Percentiles rank a stretch among this genome's conserved stretches.
These are phyloP conservation scores for Mandrillus leucophaeus DNA, from an alignment of 2,113 vertebrate genomes.

Conservation along the genomic window DNA sequence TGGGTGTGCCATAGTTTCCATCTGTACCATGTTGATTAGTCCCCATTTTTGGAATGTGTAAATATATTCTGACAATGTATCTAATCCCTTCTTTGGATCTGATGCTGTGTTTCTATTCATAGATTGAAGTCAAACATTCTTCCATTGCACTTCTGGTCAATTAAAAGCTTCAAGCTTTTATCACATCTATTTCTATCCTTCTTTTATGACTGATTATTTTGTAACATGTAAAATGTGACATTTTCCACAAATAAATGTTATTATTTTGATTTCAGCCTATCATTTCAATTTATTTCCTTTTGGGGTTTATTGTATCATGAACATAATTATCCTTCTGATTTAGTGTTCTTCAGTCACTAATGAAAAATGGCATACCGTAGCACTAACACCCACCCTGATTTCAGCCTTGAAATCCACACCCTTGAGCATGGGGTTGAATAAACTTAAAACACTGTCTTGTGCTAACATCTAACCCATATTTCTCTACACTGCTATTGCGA, in stretches of 20 bases:
- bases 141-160: background rate
- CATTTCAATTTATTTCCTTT: background rate
- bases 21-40: background rate
- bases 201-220: background rate
- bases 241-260: background rate
- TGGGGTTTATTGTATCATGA: background rate
- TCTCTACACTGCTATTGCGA: background rate
- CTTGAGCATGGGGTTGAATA: background rate
- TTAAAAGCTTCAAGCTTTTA: background rate
- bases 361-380: background rate
- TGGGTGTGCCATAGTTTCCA: background rate
- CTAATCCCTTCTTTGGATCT: background rate
- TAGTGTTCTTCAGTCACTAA: background rate
- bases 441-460: background rate
- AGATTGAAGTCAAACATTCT: background rate
- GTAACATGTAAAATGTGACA: background rate
- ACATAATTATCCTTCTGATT: background rate
- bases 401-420: background rate
- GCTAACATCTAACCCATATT: background rate
- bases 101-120: background rate
- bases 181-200: background rate
- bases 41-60: background rate
- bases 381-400: background rate
- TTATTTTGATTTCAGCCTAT: background rate
- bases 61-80: background rate